These are phyloP conservation scores for Ophiodon elongatus DNA, from an alignment of 2,113 vertebrate genomes.

Conservation along the genomic window DNA sequence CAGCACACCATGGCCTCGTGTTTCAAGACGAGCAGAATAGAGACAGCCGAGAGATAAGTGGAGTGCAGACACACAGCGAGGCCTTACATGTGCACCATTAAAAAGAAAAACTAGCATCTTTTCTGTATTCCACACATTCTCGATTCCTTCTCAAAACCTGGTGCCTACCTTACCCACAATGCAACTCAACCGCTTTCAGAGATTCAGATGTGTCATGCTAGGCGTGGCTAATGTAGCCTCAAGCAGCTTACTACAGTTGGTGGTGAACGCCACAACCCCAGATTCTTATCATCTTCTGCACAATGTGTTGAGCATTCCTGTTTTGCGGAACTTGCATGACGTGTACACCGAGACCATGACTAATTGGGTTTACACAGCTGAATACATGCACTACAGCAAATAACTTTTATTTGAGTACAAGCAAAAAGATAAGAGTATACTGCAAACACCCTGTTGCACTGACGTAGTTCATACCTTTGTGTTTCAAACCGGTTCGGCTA, in stretches of 20 bases:
- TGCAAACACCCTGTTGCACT: background rate
- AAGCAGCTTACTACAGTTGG: background rate
- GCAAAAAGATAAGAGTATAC: background rate
- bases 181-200: too few species aligned
- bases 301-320: background rate
- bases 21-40: conserved; percentile 4
- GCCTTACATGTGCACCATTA: too few species aligned
- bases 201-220: too few species aligned
- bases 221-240: too few species aligned
- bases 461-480: background rate
- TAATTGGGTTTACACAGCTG: background rate
- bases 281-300: too few species aligned
- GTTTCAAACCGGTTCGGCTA: conserved; percentile 10
- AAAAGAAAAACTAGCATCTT: background rate
- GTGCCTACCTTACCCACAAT: too few species aligned
- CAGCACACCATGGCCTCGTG: background rate
- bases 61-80: too few species aligned
- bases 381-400: background rate
- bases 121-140: background rate
- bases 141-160: too few species aligned
- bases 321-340: background rate
- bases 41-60: too few species aligned
- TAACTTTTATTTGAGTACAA: background rate
- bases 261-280: too few species aligned
- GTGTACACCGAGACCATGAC: background rate